Conservation (phyloP, 1,140 invertebrate genomes). For the Thaumetopoea pityocampa region DNA sequence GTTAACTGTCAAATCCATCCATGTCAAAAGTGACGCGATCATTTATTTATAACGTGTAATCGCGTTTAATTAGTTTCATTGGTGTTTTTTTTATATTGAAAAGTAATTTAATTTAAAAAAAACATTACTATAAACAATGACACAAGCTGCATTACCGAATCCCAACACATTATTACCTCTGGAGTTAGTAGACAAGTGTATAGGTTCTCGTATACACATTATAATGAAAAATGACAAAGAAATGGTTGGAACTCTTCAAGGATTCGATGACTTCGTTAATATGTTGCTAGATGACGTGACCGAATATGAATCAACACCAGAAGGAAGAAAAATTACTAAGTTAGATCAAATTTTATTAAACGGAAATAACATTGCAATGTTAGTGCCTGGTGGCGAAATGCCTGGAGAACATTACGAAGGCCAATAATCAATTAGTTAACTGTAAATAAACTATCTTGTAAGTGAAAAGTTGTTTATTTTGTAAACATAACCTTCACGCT, state of each 20-base stretch:
- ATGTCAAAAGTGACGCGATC: too few species aligned
- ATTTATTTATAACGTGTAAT: too few species aligned
- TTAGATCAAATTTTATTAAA: constrained; percentile 98
- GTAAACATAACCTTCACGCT: not conserved
- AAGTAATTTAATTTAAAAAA: not conserved
- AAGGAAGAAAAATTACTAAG: constrained; percentile 97
- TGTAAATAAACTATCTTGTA: constrained; percentile 15
- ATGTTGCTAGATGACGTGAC: constrained; percentile 96
- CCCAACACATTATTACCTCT: constrained; percentile 66
- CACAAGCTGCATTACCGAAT: constrained; percentile 53
- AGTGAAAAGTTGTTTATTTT: not conserved
- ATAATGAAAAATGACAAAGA: constrained; percentile 99
- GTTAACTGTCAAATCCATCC: too few species aligned
- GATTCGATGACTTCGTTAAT: constrained; percentile 99
- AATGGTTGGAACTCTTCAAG: constrained; percentile 97
- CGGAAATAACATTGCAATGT: constrained; percentile 99
- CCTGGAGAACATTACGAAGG: constrained; percentile 62
- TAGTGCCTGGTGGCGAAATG: constrained; percentile 76
- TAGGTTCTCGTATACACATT: constrained; percentile 98
- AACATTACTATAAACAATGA: constrained; percentile 31
- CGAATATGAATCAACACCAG: constrained; percentile 96
- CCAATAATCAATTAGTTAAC: constrained; percentile 31
- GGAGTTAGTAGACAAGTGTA: constrained; percentile 99
- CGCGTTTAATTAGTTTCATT: too few species aligned
- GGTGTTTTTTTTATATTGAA: too few species aligned